Evolutionary conservation across 2,888 invertebrate species (phyloP), one percentile per base, ranked within the genome.

Genomic region (Empis livida): DNA sequence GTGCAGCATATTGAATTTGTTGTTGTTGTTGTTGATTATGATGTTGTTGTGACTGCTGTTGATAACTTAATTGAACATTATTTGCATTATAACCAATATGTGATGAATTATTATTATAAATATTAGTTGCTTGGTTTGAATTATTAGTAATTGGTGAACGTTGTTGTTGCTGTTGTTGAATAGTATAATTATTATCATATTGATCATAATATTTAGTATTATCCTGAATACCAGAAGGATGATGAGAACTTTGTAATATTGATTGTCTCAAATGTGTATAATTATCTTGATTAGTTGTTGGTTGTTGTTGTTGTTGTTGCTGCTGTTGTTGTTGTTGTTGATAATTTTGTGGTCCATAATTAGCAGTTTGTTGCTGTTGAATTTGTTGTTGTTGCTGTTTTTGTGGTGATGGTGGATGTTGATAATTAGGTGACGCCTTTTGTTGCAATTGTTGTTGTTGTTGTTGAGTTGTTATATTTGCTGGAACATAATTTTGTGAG

Each of bases 211-310:
- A 17, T 17, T 27, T 27, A n/a, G n/a, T n/a, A 27, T 27, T 27
- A 27, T 27, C 23, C 9, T 27, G 52, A 45, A 57, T 61, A 37
- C 67, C 67, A 23, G 61, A 65, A 50, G 68, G 68, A 57, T 67
- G 64, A 56, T 66, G 66, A 8, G 68, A 64, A 43, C 62, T 67
- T 50, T 68, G 68, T 47, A 68, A 55, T 52, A 68, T 67, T 44
- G 65, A 61, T 42, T 63, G 63, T 43, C 68, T 60, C 53, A 68
- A 51, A 53, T 70, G 69, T 54, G 62, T 62, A 56, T 65, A 65
- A 53, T 58, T 63, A 39, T 54, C 54, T 17, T 42, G 46, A 14
- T 46, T 47, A 23, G 47, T 56, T 51, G 58, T 60, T 49, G 60
- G 61, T 42, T 62, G 64, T 47, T 63, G 61, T 41, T 57, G 62